Conservation (phyloP, 2,888 invertebrate genomes). For the Vannuccia rotundouncinata region DNA sequence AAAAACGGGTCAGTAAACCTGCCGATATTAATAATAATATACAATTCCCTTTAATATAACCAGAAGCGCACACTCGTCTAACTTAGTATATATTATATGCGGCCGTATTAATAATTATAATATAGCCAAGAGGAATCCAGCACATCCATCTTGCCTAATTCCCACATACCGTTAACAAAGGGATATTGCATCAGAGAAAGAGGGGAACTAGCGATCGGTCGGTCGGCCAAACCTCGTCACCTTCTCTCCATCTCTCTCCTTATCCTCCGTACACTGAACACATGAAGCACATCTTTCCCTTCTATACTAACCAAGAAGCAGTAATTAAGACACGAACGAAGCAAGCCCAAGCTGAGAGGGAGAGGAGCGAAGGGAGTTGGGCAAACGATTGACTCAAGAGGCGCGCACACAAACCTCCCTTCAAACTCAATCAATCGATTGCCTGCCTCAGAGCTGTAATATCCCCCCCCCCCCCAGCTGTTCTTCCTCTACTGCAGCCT, state of each 20-base stretch:
- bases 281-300: no score
- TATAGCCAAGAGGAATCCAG: background rate
- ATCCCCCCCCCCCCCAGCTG: background rate
- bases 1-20: no score
- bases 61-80: no score
- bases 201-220: background rate
- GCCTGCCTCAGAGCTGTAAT: background rate
- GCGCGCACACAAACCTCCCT: background rate
- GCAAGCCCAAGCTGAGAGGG: background rate
- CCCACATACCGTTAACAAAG: no score
- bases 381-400: background rate
- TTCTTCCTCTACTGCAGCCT: background rate
- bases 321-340: slow-evolving; percentile 26
- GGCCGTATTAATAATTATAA: no score
- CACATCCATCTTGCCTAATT: background rate
- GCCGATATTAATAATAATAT: no score
- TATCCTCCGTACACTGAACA: background rate
- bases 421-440: background rate
- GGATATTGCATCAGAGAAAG: background rate
- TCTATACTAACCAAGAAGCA: slow-evolving; percentile 18
- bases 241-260: background rate
- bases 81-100: no score
- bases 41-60: no score
- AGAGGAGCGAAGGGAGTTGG: background rate
- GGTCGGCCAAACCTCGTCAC: background rate